Percentiles rank a stretch among this genome's conserved stretches.
Evolutionary conservation across 2,113 vertebrate genomes (phyloP).

Genomic region (Picathartes gymnocephalus): DNA sequence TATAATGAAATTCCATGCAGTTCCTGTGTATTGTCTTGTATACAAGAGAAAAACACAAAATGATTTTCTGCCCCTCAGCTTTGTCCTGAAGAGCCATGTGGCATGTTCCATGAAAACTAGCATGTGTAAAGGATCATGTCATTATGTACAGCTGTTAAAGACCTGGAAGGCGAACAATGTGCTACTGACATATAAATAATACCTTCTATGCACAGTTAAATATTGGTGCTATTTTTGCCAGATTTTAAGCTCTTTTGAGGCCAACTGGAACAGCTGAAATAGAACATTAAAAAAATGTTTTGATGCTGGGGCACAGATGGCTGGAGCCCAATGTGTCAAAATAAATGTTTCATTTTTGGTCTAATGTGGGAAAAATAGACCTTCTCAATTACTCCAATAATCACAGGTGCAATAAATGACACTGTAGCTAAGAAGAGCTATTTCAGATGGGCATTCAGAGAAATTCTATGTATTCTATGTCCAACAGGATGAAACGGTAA

Average conservation of each 20-base stretch:
- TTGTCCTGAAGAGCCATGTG: background rate
- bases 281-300: constrained; percentile 50
- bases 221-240: constrained; percentile 57
- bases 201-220: constrained; percentile 52
- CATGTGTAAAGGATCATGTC: background rate
- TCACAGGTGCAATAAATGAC: constrained; percentile 1
- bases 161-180: constrained; percentile 24
- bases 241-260: constrained; percentile 47
- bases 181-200: constrained; percentile 53
- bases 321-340: constrained; percentile 42
- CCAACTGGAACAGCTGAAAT: constrained; percentile 59
- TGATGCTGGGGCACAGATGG: constrained; percentile 55
- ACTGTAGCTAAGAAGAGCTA: background rate
- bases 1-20: background rate
- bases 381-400: constrained; percentile 42
- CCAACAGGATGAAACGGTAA: background rate
- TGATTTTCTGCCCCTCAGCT: background rate
- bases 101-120: background rate
- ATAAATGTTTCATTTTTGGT: constrained; percentile 56
- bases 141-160: constrained; percentile 43
- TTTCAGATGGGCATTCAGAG: constrained; percentile 21
- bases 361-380: constrained; percentile 49
- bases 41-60: background rate
- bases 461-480: background rate
- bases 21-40: background rate